Percentiles rank a stretch among this genome's conserved stretches.
Conservation (phyloP, 2,113 vertebrate species). For the Ctenodactylus gundi region DNA sequence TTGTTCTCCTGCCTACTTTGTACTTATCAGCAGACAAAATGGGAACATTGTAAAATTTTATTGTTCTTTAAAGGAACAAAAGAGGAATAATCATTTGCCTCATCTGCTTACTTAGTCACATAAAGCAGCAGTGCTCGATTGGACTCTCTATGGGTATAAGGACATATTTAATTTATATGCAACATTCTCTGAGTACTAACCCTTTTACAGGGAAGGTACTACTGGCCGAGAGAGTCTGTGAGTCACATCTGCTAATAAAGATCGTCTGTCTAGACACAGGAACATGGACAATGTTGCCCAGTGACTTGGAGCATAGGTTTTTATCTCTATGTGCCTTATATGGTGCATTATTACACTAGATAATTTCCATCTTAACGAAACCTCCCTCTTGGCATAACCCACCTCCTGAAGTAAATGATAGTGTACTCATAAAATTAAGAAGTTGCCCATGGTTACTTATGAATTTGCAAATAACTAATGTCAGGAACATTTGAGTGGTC, state of each 20-base stretch:
- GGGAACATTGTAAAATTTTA: background rate
- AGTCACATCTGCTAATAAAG: background rate
- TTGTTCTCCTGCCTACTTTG: background rate
- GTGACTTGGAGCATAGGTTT: background rate
- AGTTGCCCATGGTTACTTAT: background rate
- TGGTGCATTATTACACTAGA: background rate
- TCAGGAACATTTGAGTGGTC: background rate
- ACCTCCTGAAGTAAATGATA: background rate
- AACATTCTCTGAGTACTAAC: background rate
- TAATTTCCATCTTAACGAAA: background rate
- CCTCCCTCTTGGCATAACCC: background rate
- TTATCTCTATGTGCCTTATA: background rate
- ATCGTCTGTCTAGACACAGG: background rate
- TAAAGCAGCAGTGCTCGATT: background rate
- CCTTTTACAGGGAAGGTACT: too few relatives aligned
- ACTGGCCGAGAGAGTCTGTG: background rate
- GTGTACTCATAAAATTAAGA: background rate
- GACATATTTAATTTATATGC: background rate
- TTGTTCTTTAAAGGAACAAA: background rate
- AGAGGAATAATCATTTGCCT: background rate
- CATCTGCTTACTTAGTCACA: background rate
- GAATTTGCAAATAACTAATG: background rate
- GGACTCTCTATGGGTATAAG: background rate
- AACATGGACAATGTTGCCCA: background rate
- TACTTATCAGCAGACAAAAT: background rate